Base-by-base conservation (phyloP, 2,113 vertebrate genomes). In the Oncorhynchus keta region DNA sequence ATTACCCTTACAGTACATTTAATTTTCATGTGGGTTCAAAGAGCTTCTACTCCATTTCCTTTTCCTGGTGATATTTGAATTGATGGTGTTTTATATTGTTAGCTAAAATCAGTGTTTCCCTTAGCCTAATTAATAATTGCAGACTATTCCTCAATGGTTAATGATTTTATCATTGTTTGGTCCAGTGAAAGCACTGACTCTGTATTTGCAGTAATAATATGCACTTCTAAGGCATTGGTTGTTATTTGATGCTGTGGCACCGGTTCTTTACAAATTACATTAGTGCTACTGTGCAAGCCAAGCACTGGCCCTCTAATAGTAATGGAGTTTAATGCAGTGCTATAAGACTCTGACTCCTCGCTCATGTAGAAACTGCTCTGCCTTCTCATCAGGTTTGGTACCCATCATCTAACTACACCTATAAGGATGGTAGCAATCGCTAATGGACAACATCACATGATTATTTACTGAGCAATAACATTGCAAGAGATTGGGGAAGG, bases 201-300 rank as follows among this genome's bases (percentile, higher is more conserved):
- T 62, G 59, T 62, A n/a, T 5, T 62, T 62, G 59, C n/a, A 62
- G 59, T n/a, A 8, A 57, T 62, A 22, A 1, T 62, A 57, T 14
- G 6, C 20, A 57, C 18, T 18, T 18, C 6, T 4, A 57, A 57
- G 55, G 16, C 55, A 57, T 20, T 14, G 55, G 14, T 57, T 55
- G 49, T 55, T 14, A 55, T 62, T 61, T 6, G 2, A 62, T 24
- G n/a, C n/a, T 62, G n/a, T 22, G n/a, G n/a, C 7, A 22, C 59
- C 9, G 59, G 59, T 22, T 62, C n/a, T 22, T 62, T 24, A 62
- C 28, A 68, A 39, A 68, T n/a, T 6, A 68, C 13, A 12, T 39
- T 68, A 35, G 14, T 68, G 67, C 67, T 45, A 45, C 39, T 68
- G 67, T 68, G 14, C 13, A 68, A 39, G 67, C 67, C 14, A 68